Evolutionary conservation across 2,888 invertebrate species (phyloP).

Genomic region (Heliconius aoede): DNA sequence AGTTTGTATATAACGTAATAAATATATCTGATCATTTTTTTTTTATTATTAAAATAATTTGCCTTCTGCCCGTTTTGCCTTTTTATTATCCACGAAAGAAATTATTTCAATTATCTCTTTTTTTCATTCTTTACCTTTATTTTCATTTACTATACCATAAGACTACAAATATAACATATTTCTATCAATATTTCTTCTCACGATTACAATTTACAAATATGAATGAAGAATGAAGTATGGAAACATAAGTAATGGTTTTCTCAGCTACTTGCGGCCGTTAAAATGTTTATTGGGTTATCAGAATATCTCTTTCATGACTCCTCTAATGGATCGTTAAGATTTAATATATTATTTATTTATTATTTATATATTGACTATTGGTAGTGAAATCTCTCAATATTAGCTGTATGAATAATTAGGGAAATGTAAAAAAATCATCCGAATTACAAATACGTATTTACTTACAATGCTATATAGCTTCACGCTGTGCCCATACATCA

Average conservation of each 20-base stretch:
- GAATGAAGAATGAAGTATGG: background rate
- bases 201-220: too few species aligned
- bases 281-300: conserved; percentile 37
- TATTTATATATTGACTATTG: too few species aligned
- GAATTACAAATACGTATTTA: too few species aligned
- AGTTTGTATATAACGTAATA: too few species aligned
- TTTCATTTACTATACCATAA: background rate
- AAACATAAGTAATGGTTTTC: background rate
- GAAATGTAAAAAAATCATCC: too few species aligned
- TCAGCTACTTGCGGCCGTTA: conserved; percentile 14
- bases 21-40: background rate
- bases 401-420: too few species aligned
- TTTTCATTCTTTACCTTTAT: background rate
- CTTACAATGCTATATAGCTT: too few species aligned
- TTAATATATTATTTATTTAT: conserved; percentile 10
- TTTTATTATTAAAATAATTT: background rate
- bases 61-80: background rate
- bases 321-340: conserved; percentile 30
- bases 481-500: too few species aligned
- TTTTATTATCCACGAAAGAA: background rate
- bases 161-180: background rate
- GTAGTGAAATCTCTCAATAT: too few species aligned
- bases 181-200: too few species aligned
- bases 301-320: conserved; percentile 37
- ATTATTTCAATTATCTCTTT: background rate